A percentile compares a stretch with the other conserved stretches of the same genome.
These are phyloP conservation scores for Pomacea maculata DNA, from an alignment of 1,140 invertebrate genomes.

Conservation along the genomic window DNA sequence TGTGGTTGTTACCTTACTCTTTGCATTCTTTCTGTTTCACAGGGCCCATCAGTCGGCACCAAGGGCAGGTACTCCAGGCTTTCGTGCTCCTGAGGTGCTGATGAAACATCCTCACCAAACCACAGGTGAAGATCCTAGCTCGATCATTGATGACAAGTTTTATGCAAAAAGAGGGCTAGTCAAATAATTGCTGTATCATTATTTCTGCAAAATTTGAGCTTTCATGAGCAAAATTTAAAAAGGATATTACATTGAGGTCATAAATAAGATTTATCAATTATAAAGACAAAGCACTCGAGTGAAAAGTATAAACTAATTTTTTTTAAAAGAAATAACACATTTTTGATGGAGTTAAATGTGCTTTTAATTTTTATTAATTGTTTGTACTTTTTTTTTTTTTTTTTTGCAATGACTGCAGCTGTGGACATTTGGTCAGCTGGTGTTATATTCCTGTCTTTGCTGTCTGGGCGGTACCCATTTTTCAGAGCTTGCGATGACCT, in stretches of 20 bases:
- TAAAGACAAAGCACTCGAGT: too few species aligned
- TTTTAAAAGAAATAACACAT: not conserved
- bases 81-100: slow-evolving; percentile 87
- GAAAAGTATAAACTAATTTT: not conserved
- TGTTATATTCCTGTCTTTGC: slow-evolving; percentile 82
- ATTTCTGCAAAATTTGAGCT: too few species aligned
- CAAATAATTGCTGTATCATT: too few species aligned
- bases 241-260: too few species aligned
- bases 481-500: slow-evolving; percentile 84
- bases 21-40: not conserved
- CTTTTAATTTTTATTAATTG: not conserved
- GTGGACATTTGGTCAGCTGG: slow-evolving; percentile 92
- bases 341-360: not conserved
- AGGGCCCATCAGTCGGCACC: slow-evolving; percentile 70
- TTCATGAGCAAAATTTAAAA: too few species aligned
- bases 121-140: slow-evolving; percentile 68
- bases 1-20: too few species aligned
- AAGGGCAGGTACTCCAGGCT: slow-evolving; percentile 89
- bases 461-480: slow-evolving; percentile 84
- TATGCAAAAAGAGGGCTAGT: too few species aligned
- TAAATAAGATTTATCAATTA: too few species aligned
- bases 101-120: slow-evolving; percentile 80
- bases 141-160: too few species aligned
- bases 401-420: slow-evolving; percentile 65
- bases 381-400: slow-evolving; percentile 1